Evolutionary conservation across 2,113 vertebrate species (phyloP), one percentile per base, ranked within the genome.

Genomic region (Callipepla californica): DNA sequence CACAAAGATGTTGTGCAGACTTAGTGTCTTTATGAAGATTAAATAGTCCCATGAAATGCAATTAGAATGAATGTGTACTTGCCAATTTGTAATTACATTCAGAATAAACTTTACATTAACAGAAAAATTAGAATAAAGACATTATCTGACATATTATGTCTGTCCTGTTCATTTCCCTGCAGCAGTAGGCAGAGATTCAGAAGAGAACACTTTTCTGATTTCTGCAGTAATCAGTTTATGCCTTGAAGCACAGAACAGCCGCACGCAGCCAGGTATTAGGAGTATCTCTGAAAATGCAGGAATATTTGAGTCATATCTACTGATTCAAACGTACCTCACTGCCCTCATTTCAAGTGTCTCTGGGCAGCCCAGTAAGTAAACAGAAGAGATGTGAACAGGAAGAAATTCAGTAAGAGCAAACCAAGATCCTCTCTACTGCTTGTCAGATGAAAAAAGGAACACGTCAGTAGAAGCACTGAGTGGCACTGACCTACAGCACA

Each of bases 1-100:
- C 73, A 91, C 73, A 91, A 2, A 94, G 87, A 94, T 75, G n/a
- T 44, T 86, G 93, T 48, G 68, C 90, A 96, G 95, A 78, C 90
- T 32, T 5, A 15, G 16, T 51, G 72, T 21, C 92, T 83, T 80
- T 3, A 90, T 57, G 68, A 68, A 94, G 96, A 95, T 86, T 67
- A 92, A 94, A 68, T 5, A 80, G 65, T 34, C 88, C 77, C 59
- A 70, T 26, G 92, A 93, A 90, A 92, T 57, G 36, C 80, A 94
- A 86, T 95, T 95, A 92, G 88, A 78, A 72, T 40, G 44, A 85
- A 90, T 83, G 59, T 50, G 83, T 51, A 83, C 80, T 68, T 86
- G 85, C 69, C 83, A 83, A 42, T 75, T 40, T 44, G 83, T 75
- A 92, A 96, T 92, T 88, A 15, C 61, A 57, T 82, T 80, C 42